A percentile compares a stretch with the other conserved stretches of the same genome.
Conservation (phyloP, 2,113 vertebrate species). For the Callorhinus ursinus region DNA sequence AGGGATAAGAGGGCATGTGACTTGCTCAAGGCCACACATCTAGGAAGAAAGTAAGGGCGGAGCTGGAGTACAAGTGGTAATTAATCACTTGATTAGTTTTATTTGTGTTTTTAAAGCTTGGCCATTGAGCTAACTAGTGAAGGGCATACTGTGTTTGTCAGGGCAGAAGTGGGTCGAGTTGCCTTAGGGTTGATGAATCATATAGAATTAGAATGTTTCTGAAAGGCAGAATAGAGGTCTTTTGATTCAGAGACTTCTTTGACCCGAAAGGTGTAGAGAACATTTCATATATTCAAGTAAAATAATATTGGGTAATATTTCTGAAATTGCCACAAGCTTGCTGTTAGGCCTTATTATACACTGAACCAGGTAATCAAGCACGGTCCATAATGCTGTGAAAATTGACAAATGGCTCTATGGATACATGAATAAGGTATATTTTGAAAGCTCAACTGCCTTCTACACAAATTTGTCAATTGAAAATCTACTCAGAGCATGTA, state of each 20-base stretch:
- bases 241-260: constrained; percentile 5
- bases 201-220: not conserved
- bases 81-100: not conserved
- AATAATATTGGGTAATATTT: not conserved
- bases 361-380: not conserved
- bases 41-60: not conserved
- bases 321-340: not conserved
- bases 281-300: not conserved
- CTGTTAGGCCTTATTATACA: not conserved
- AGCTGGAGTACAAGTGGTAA: not conserved
- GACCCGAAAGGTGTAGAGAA: not conserved
- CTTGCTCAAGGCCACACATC: not conserved
- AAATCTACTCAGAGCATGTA: constrained; percentile 54
- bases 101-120: not conserved
- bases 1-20: not conserved
- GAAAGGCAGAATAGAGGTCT: not conserved
- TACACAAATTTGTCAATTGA: constrained; percentile 33
- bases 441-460: constrained; percentile 47
- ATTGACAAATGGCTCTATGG: not conserved
- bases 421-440: not conserved
- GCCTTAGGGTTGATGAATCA: not conserved
- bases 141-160: too few relatives aligned
- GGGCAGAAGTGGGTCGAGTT: not conserved
- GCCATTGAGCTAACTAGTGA: not conserved
- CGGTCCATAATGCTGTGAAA: not conserved